Percentiles rank a stretch among this genome's conserved stretches.
phyloP scores from a whole-genome alignment of 1,140 invertebrate genomes.

The Leptoteleia sp. region DNA sequence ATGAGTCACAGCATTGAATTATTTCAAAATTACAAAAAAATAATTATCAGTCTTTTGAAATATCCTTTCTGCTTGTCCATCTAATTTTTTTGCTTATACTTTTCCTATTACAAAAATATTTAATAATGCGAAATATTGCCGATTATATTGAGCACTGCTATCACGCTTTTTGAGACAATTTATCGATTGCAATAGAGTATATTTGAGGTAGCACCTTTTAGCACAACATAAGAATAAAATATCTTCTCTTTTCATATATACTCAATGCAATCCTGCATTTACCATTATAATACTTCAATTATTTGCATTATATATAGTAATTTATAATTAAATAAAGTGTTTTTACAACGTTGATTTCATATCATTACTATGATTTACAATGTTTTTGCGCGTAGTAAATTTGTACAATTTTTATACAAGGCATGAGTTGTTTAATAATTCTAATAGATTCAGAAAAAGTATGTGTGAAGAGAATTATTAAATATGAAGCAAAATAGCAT shows the following conservation, averaged over 20 bases:
- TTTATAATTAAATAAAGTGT: conserved; percentile 8
- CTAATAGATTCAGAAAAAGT: conserved; percentile 5
- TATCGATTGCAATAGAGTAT: conserved; percentile 55
- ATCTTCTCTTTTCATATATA: conserved; percentile 28
- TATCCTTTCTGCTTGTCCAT: conserved; percentile 40
- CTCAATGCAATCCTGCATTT: conserved; percentile 46
- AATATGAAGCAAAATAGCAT: conserved; percentile 15
- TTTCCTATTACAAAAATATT: conserved; percentile 55
- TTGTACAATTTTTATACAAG: conserved; percentile 31
- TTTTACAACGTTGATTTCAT: too few species aligned
- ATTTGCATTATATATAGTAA: conserved; percentile 7
- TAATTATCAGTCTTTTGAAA: conserved; percentile 56
- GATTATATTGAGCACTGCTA: too few species aligned
- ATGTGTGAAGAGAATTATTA: neutral
- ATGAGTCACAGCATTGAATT: conserved; percentile 47
- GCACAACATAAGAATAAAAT: conserved; percentile 37
- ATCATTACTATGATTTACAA: neutral
- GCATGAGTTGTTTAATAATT: too few species aligned
- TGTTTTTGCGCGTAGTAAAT: conserved; percentile 12
- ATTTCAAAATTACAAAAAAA: conserved; percentile 51
- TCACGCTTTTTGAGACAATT: too few species aligned
- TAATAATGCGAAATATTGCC: conserved; percentile 55
- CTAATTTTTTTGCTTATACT: conserved; percentile 31
- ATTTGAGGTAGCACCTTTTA: conserved; percentile 55
- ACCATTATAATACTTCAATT: conserved; percentile 27